Conservation (phyloP, 2,888 invertebrate genomes). For the Willowsia nigromaculata region DNA sequence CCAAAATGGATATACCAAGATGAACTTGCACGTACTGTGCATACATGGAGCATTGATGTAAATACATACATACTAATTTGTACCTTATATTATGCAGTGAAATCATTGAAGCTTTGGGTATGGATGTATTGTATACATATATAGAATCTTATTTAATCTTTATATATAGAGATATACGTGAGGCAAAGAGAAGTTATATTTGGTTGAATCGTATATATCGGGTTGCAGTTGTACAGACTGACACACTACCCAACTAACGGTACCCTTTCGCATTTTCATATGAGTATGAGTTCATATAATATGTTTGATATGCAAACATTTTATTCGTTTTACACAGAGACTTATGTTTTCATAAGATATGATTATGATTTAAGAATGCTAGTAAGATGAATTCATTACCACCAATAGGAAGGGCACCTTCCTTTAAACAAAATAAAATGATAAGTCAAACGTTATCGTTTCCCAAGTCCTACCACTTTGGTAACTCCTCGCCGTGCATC, state of each 20-base stretch:
- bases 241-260: conserved; percentile 73
- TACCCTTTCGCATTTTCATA: conserved; percentile 53
- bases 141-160: too few species aligned
- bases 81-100: too few species aligned
- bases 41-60: too few species aligned
- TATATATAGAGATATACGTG: too few species aligned
- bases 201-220: neutral
- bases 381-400: neutral
- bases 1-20: too few species aligned
- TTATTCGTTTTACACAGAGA: neutral
- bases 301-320: neutral
- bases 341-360: too few species aligned
- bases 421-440: neutral
- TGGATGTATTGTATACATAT: too few species aligned
- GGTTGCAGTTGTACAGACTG: conserved; percentile 58
- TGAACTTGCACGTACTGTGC: too few species aligned
- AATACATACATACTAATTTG: too few species aligned
- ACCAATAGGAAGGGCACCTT: conserved; percentile 40
- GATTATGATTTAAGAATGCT: neutral
- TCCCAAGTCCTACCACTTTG: neutral
- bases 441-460: neutral
- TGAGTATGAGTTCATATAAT: neutral
- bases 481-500: neutral
- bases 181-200: too few species aligned
- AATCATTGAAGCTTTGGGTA: too few species aligned